A percentile compares a stretch with the other conserved stretches of the same genome.
phyloP scores from a whole-genome alignment of 2,888 invertebrate genomes.

The Andrena trimmerana region DNA sequence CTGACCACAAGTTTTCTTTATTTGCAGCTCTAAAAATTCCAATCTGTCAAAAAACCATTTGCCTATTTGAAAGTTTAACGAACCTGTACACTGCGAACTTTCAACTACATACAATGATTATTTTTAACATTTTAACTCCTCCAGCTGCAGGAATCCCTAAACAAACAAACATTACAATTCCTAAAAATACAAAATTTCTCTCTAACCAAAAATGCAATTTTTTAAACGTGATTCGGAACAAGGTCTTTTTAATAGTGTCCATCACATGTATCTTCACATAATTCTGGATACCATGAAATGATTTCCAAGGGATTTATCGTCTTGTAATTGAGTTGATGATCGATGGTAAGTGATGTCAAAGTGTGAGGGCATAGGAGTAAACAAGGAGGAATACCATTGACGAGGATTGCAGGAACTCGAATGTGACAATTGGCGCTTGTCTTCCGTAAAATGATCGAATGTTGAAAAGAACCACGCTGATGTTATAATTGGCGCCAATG shows the following conservation, averaged over 20 bases:
- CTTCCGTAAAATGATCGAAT: conserved; percentile 35
- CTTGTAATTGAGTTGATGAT: background rate
- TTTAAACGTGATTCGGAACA: background rate
- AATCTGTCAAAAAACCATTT: background rate
- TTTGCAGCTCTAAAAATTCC: background rate
- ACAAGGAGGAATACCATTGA: background rate
- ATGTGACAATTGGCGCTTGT: background rate
- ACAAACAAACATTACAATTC: background rate
- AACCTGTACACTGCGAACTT: background rate
- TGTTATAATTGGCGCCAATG: conserved; percentile 49
- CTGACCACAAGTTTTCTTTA: background rate
- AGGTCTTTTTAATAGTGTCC: background rate
- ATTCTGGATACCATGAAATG: background rate
- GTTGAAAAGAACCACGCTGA: conserved; percentile 32
- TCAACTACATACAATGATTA: background rate
- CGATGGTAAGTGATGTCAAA: background rate
- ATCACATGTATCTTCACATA: too few species aligned
- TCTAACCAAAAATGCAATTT: background rate
- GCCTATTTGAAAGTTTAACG: background rate
- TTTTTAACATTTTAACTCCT: background rate
- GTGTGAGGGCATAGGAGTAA: background rate
- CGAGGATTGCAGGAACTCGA: conserved; percentile 16
- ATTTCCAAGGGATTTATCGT: background rate
- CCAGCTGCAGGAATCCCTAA: too few species aligned
- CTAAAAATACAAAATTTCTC: background rate